Base-by-base conservation (phyloP, 2,113 vertebrate genomes). In the Thalassoma bifasciatum region DNA sequence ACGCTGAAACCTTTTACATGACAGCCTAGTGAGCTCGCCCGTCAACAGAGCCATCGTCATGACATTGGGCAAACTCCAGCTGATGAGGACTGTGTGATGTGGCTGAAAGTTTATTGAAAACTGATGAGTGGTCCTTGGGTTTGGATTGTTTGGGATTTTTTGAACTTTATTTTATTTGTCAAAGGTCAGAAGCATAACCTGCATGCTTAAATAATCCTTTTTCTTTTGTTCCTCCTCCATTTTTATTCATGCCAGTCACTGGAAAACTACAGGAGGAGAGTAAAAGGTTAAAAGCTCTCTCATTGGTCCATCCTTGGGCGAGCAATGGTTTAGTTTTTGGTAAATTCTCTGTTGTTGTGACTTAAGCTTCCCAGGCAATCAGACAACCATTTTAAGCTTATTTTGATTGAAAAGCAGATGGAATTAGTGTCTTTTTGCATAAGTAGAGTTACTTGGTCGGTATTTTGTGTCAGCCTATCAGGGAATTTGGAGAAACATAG, bases 211-310 rank as follows among this genome's bases (percentile, higher is more conserved):
- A n/a, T 19, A 5, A 19, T 46, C 7, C 44, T 17, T 46, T 71
- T 19, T 71, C 1, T n/a, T 17, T 71, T 60, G 59, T 71, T 60
- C 40, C 30, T 71, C 7, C 26, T 38, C 22, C 5, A 24, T 2
- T 22, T 42, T 1, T 42, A 38, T 54, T 24, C 14, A 34, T 46
- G 38, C 10, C 40, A 56, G 22, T 54, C 26, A 12, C 13, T 16
- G 23, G 13, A 49, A 42, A 38, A 12, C 2, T 23, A 10, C 11
- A 10, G 51, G 47, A 11, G 19, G n/a, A 13, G 5, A 62, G n/a
- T 30, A 14, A 44, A 19, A 34, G 24, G 3, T 13, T 19, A 17
- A 10, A 16, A 7, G 19, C 8, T 44, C 52, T 60, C 16, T 38
- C 21, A 70, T 38, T 50, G 10, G 44, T 36, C 42, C 42, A 58